Percentiles rank a stretch among this genome's conserved stretches.
Conservation (phyloP, 1,140 invertebrate genomes). For the Achroia grisella region DNA sequence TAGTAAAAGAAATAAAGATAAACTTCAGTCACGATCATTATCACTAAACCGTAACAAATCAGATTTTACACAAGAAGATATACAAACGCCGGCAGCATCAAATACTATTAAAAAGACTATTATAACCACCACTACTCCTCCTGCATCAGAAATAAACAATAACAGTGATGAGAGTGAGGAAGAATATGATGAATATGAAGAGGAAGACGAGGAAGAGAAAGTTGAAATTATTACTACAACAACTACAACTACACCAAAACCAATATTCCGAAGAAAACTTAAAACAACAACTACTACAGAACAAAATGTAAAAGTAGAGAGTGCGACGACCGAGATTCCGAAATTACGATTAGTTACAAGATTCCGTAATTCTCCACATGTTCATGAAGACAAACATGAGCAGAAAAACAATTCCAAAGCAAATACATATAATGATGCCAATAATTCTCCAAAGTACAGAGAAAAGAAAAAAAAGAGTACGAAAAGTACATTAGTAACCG, state of each 20-base stretch:
- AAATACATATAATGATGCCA: slow-evolving; percentile 5
- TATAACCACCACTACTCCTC: slow-evolving; percentile 9
- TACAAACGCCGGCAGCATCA: slow-evolving; percentile 32
- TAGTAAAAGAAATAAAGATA: slow-evolving; percentile 6
- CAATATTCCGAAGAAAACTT: slow-evolving; percentile 11
- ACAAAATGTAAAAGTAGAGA: slow-evolving; percentile 14
- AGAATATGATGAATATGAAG: slow-evolving; percentile 34
- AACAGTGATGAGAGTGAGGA: slow-evolving; percentile 22
- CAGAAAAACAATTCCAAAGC: slow-evolving; percentile 7
- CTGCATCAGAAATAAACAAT: slow-evolving; percentile 6
- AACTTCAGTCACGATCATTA: no score
- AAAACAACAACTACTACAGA: slow-evolving; percentile 15
- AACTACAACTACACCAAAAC: slow-evolving; percentile 24
- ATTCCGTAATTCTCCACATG: slow-evolving; percentile 25
- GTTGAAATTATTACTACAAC: slow-evolving; percentile 15
- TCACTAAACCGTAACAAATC: slow-evolving; percentile 4
- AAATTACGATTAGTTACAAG: slow-evolving; percentile 40
- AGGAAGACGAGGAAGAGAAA: slow-evolving; percentile 18
- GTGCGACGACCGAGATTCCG: slow-evolving; percentile 9
- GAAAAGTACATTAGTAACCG: slow-evolving; percentile 57
- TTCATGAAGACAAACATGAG: slow-evolving; percentile 1
- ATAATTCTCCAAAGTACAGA: slow-evolving; percentile 37
- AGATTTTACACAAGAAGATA: slow-evolving; percentile 9
- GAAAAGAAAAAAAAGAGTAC: slow-evolving; percentile 56
- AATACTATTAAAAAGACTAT: slow-evolving; percentile 36